Base-by-base conservation (phyloP, 2,888 invertebrate species). In the Polietes domitor region DNA sequence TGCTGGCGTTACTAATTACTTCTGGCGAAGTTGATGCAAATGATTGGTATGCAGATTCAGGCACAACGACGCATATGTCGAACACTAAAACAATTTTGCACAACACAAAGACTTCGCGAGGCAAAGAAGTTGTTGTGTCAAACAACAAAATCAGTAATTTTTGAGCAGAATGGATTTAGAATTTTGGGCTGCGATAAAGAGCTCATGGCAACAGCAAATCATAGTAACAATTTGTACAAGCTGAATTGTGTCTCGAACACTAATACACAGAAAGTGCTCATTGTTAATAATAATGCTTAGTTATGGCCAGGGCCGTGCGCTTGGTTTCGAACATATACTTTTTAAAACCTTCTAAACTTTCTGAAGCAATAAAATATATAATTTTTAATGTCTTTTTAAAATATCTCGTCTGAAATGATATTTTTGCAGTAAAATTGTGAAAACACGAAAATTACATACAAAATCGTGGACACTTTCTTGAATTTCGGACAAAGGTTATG, bases 271-370 rank as follows among this genome's bases (percentile, higher is more conserved):
- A 50, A 68, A 43, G 80, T 47, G 5, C 26, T 77, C 15, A 41
- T 55, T 32, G 70, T 53, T n/a, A 73, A 71, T 53, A 78, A 78
- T 17, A 24, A 61, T 70, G 53, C 72, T n/a, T 21, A 80, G 0
- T 41, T 87, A 9, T 87, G 88, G 87, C 87, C n/a, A 87, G 28
- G 68, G 82, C n/a, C 71, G 86, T 24, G n/a, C n/a, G n/a, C 53
- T 88, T 32, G 87, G 85, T 9, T 85, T 87, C 85, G 80, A 83
- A n/a, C n/a, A n/a, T n/a, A n/a, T n/a, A n/a, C n/a, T n/a, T n/a
- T n/a, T n/a, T n/a, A n/a, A n/a, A n/a, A n/a, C n/a, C n/a, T n/a
- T n/a, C n/a, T n/a, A n/a, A n/a, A n/a, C n/a, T n/a, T n/a, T n/a
- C n/a, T n/a, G n/a, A n/a, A n/a, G n/a, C n/a, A n/a, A n/a, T n/a